phyloP scores from a whole-genome alignment of 2,797 vertebrate genomes.

The Intellagama lesueurii region DNA sequence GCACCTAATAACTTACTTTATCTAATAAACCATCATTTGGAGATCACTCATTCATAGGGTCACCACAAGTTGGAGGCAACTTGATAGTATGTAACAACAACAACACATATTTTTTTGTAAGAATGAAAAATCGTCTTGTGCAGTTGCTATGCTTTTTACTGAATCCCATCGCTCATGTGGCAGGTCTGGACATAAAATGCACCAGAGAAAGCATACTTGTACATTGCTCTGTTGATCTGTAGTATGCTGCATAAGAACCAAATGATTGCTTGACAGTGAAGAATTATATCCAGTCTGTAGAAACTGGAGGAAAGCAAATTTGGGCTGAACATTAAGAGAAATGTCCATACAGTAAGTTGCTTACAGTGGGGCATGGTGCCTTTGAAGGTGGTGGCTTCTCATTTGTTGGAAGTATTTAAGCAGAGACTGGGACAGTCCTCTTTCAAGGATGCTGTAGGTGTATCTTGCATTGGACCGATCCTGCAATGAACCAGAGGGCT shows the following conservation, averaged over 20 bases:
- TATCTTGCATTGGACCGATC: background rate
- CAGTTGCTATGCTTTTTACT: background rate
- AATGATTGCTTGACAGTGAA: background rate
- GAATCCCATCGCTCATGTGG: background rate
- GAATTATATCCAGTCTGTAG: background rate
- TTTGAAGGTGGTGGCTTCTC: too few species aligned
- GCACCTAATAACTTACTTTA: slow-evolving; percentile 22
- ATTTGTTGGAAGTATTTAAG: background rate
- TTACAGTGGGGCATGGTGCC: too few species aligned
- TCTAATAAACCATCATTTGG: slow-evolving; percentile 22
- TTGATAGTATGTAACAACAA: background rate
- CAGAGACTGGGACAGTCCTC: too few species aligned
- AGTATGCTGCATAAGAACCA: background rate
- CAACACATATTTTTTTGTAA: background rate
- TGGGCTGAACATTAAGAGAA: too few species aligned
- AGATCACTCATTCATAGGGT: too few species aligned
- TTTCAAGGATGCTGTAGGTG: background rate
- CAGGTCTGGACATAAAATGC: background rate
- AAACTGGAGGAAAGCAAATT: background rate
- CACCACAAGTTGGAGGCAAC: too few species aligned
- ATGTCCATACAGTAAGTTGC: too few species aligned
- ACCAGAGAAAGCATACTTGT: background rate
- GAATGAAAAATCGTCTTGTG: background rate
- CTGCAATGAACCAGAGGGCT: background rate
- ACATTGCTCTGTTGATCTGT: background rate